A percentile compares a stretch with the other conserved stretches of the same genome.
Evolutionary conservation across 2,888 invertebrate genomes (phyloP).

Genomic region (Oscheius sp.): DNA sequence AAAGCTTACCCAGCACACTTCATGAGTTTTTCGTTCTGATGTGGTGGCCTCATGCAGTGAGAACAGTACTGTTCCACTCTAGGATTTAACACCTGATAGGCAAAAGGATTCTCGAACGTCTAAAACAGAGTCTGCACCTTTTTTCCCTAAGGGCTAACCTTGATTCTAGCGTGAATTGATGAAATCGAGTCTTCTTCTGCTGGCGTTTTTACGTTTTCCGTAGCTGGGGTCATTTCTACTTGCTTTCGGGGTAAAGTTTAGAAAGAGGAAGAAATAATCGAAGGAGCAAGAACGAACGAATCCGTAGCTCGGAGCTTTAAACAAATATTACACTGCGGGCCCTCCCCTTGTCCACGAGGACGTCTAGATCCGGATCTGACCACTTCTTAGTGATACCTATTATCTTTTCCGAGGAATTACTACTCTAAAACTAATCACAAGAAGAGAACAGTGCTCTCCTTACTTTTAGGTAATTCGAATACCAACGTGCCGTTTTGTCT

Average conservation of each 20-base stretch:
- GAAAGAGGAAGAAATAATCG: not conserved
- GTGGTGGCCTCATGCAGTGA: conserved; percentile 63
- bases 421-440: not conserved
- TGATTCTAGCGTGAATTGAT: conserved; percentile 56
- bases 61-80: conserved; percentile 65
- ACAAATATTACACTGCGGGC: conserved; percentile 37
- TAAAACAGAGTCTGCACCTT: conserved; percentile 12
- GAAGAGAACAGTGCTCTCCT: conserved; percentile 1
- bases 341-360: conserved; percentile 23
- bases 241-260: not conserved
- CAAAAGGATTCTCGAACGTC: conserved; percentile 68
- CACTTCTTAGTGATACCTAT: not conserved
- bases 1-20: conserved; percentile 56
- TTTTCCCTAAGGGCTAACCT: conserved; percentile 27
- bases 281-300: conserved; percentile 3
- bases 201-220: conserved; percentile 10
- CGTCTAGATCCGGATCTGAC: conserved; percentile 22
- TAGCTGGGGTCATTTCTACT: not conserved
- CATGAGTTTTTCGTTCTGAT: conserved; percentile 56
- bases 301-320: conserved; percentile 29
- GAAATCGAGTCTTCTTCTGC: conserved; percentile 45
- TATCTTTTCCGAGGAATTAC: conserved; percentile 3
- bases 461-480: conserved; percentile 8
- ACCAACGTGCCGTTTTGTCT: too few relatives aligned
- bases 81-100: conserved; percentile 64